Evolutionary conservation across 2,113 vertebrate species (phyloP).

Genomic region (Sinocyclocheilus maitianheensis): DNA sequence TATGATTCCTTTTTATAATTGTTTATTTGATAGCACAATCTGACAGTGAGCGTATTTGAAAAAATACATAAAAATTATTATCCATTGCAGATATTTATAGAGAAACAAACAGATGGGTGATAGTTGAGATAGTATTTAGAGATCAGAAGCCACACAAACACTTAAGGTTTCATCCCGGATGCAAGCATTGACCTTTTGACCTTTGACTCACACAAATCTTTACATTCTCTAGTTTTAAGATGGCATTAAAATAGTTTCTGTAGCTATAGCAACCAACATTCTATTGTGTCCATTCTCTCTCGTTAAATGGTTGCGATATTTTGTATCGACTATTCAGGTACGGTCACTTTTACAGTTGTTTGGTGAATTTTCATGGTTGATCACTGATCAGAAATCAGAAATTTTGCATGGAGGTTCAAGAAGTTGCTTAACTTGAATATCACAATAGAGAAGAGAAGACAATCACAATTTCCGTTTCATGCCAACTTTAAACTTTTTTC

Average conservation of each 20-base stretch:
- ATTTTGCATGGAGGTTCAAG: not conserved
- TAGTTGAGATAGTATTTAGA: not conserved
- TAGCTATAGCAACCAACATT: not conserved
- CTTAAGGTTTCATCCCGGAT: not conserved
- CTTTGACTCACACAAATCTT: not conserved
- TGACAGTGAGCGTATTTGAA: not conserved
- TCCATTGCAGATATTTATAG: not conserved
- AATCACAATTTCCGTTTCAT: not conserved
- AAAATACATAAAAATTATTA: not conserved
- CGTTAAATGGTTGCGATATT: not conserved
- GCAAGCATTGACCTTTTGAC: not conserved
- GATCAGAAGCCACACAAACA: not conserved
- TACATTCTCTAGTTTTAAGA: not conserved
- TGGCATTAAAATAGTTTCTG: not conserved
- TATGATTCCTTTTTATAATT: constrained; percentile 8
- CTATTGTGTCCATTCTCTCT: not conserved
- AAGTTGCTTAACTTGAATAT: not conserved
- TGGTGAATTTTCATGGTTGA: not conserved
- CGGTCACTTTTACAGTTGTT: too few relatives aligned
- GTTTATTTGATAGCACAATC: not conserved
- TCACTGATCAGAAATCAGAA: too few relatives aligned
- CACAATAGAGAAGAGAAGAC: not conserved
- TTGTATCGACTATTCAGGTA: too few relatives aligned
- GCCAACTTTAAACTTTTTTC: too few relatives aligned
- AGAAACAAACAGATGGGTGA: too few relatives aligned